Evolutionary conservation across 2,113 vertebrate species (phyloP), one percentile per base, ranked within the genome.

Genomic region (Halcyon senegalensis): DNA sequence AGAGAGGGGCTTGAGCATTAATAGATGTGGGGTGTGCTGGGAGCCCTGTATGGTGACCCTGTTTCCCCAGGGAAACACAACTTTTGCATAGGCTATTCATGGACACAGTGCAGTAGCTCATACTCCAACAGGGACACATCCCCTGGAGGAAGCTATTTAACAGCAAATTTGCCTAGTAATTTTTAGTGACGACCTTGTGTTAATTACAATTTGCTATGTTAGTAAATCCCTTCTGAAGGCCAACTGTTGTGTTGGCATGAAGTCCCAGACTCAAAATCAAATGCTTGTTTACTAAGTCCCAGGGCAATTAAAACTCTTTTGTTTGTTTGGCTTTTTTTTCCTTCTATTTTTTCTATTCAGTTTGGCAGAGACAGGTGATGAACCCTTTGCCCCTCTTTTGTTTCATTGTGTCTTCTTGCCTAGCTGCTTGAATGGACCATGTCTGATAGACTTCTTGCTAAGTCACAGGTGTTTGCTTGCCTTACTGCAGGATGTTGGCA

Each of bases 141-240:
- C 90, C 90, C 96, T 66, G 85, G 90, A 96, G 96, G 94, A 97
- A 96, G 90, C 82, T 96, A 82, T 95, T 97, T 95, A 97, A 91
- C 94, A 96, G 93, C 76, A 95, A 97, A 96, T 94, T 96, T 93
- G 93, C 89, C 94, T 91, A 76, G 95, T 97, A 93, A 97, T 87
- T 97, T 96, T 96, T 95, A 96, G 94, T 87, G 93, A 95, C 94
- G 95, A 98, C 96, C 96, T 97, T 95, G 94, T 94, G 94, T 96
- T 97, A 97, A 97, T 97, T 97, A 95, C 94, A 93, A 90, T 95
- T 95, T 97, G 81, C 93, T 95, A 75, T 97, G 93, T 96, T 97
- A 95, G 94, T 94, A 95, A 96, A 96, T 93, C 84, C 69, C 67
- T 95, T 96, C 91, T 97, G 95, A 96, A 97, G 93, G 64, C 96